Conservation (phyloP, 1,140 invertebrate genomes). For the Brachionus asplanchnoidis region DNA sequence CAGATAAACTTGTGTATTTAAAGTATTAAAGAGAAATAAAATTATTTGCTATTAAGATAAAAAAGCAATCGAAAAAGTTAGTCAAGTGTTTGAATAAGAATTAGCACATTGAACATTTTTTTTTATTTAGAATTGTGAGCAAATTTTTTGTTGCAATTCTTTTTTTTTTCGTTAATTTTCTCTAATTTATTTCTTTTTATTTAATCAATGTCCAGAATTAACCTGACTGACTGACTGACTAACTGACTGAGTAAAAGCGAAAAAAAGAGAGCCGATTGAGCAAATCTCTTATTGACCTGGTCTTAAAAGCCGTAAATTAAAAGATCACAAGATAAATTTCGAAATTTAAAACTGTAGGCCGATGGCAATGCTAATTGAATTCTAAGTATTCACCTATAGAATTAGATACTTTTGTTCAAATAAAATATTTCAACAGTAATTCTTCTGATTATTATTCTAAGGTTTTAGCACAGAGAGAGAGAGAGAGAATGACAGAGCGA, state of each 20-base stretch:
- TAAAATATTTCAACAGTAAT: neutral
- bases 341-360: neutral
- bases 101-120: neutral
- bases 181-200: too few species aligned
- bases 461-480: neutral
- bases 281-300: neutral
- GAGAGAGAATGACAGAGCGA: neutral
- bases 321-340: slow-evolving; percentile 17
- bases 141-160: too few species aligned
- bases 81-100: slow-evolving; percentile 20
- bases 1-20: slow-evolving; percentile 7
- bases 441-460: slow-evolving; percentile 9
- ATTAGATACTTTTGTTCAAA: slow-evolving; percentile 12
- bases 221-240: neutral
- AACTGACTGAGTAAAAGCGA: neutral
- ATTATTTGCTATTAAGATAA: slow-evolving; percentile 1
- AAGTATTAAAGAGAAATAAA: neutral
- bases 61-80: neutral
- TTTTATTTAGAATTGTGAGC: neutral
- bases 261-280: neutral
- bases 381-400: neutral
- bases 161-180: neutral
- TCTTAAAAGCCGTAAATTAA: slow-evolving; percentile 14
- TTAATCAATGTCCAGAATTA: neutral
- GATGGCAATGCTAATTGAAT: slow-evolving; percentile 17